Evolutionary conservation across 2,888 invertebrate genomes (phyloP).

Genomic region (Rotaria sp.): DNA sequence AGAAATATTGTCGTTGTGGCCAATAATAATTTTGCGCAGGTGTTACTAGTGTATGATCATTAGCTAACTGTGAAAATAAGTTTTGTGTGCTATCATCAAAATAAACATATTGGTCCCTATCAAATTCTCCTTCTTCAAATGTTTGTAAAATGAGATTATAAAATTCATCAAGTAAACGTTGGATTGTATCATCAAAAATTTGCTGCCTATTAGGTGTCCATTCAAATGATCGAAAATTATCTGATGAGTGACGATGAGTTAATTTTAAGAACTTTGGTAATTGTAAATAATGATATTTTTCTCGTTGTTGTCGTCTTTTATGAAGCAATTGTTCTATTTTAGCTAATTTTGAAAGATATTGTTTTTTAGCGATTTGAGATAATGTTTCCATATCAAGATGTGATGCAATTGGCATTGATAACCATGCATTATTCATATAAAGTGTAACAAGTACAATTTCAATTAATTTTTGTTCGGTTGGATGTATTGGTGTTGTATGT

Average conservation of each 20-base stretch:
- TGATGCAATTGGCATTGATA: not conserved
- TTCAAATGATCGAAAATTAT: not conserved
- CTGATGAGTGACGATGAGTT: not conserved
- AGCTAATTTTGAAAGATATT: not conserved
- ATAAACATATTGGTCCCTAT: not conserved
- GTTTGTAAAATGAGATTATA: not conserved
- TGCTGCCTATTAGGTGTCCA: not conserved
- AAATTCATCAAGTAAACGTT: not conserved
- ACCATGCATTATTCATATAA: conserved; percentile 2
- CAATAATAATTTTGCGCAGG: too few species aligned
- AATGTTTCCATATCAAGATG: not conserved
- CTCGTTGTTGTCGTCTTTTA: not conserved
- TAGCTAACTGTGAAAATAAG: not conserved
- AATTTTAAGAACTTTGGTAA: not conserved
- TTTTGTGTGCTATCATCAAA: not conserved
- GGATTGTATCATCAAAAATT: not conserved
- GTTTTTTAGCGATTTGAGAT: not conserved
- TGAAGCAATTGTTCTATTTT: not conserved
- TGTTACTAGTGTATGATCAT: not conserved
- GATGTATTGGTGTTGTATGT: not conserved
- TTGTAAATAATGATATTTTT: not conserved
- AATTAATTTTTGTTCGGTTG: not conserved
- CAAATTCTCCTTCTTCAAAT: not conserved
- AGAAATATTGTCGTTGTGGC: too few species aligned
- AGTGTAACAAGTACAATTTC: conserved; percentile 6